These are phyloP conservation scores for Cerceris rybyensis DNA, from an alignment of 2,888 invertebrate species.

Conservation along the genomic window DNA sequence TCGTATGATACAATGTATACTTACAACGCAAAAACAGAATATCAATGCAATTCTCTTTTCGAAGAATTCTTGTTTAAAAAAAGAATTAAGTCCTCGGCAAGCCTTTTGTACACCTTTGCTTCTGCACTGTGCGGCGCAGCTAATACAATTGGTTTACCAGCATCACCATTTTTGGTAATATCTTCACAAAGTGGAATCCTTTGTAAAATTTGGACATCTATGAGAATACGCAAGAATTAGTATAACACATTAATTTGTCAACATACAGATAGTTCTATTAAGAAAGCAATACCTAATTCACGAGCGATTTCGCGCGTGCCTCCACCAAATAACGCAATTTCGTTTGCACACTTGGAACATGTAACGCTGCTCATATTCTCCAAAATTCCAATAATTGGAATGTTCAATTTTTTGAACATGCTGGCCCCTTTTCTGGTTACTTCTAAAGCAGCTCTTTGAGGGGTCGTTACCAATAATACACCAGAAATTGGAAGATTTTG, in stretches of 20 bases:
- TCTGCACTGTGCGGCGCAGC: conserved; percentile 84
- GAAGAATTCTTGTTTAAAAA: conserved; percentile 71
- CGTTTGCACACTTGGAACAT: conserved; percentile 90
- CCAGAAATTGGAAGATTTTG: conserved; percentile 95
- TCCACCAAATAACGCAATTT: conserved; percentile 89
- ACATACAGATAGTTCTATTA: not conserved
- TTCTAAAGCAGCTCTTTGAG: conserved; percentile 93
- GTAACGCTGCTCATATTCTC: conserved; percentile 94
- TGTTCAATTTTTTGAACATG: conserved; percentile 93
- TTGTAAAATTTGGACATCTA: conserved; percentile 85
- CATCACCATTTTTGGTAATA: conserved; percentile 88
- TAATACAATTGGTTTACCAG: conserved; percentile 89
- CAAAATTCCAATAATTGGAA: conserved; percentile 93
- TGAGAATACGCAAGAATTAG: conserved; percentile 29
- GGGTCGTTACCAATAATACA: conserved; percentile 95
- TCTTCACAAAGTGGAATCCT: conserved; percentile 89
- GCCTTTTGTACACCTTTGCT: conserved; percentile 73
- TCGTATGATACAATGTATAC: too few species aligned
- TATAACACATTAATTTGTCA: not conserved
- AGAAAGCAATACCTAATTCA: conserved; percentile 83
- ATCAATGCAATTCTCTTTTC: conserved; percentile 25
- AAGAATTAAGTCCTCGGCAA: conserved; percentile 72
- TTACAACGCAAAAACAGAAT: too few species aligned
- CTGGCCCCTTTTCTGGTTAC: conserved; percentile 93
- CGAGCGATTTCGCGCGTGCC: conserved; percentile 85